Base-by-base conservation (phyloP, 1,140 invertebrate genomes). In the Drosophila auraria region DNA sequence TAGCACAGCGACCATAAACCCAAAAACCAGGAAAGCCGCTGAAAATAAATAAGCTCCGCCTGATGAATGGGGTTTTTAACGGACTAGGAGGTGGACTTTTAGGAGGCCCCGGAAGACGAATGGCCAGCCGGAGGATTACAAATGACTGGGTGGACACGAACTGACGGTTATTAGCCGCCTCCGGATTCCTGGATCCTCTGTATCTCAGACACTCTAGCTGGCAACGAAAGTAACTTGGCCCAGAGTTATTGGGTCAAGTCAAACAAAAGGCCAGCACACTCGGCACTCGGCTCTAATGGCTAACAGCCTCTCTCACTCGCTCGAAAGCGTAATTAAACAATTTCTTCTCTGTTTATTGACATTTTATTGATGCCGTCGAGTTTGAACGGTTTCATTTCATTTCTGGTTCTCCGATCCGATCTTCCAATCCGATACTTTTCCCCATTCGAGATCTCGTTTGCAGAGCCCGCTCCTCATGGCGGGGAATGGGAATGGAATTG, bases 261-360 rank as follows among this genome's bases (percentile, higher is more conserved):
- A 70, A 27, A 42, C 73, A 76, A 49, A 82, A 57, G 54, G 50
- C 70, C 25, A 25, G 23, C 50, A 56, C 56, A 65, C 44, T 33
- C 49, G 40, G 63, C 53, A 60, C 54, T 56, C 15, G 40, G 25
- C 44, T 53, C 49, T 60, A 45, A 60, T 53, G 72, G 62, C 44
- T n/a, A 66, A 53, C 53, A 70, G 59, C 68, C 83, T 45, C 70
- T 86, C 83, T 71, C 80, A 72, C 72, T 72, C 30, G 68, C 83
- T 87, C 78, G 77, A 89, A 87, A 87, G 84, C 73, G 78, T 87
- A 87, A 87, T 89, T 87, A 89, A 87, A 87, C 84, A 89, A 84
- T 90, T 87, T 87, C 68, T 74, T 61, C 71, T 61, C 71, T 73
- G 69, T 73, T 87, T 87, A 89, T 87, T 87, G 84, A 87, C 84